Conservation (phyloP, 2,113 vertebrate genomes). For the Podarcis raffonei region DNA sequence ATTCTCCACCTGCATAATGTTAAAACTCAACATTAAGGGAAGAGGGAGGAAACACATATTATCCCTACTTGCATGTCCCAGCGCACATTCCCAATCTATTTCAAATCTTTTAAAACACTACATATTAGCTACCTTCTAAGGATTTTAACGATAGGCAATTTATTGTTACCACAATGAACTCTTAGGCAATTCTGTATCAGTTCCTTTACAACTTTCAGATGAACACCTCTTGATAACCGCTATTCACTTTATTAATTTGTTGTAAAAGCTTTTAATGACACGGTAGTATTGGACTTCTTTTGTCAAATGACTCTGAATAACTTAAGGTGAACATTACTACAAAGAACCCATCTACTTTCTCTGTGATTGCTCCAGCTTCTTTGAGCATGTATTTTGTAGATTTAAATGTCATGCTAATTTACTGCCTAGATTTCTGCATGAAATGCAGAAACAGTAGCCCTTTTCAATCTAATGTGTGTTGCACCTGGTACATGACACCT, state of each 20-base stretch:
- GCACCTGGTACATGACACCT: no score
- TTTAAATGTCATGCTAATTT: background rate
- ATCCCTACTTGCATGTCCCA: background rate
- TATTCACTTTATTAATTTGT: background rate
- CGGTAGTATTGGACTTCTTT: background rate
- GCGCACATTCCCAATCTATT: background rate
- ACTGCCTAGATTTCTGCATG: background rate
- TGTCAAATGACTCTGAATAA: background rate
- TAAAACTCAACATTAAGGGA: background rate
- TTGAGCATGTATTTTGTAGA: background rate
- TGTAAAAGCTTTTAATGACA: background rate
- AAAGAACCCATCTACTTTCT: background rate
- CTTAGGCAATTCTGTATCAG: background rate
- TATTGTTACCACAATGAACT: background rate
- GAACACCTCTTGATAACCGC: background rate
- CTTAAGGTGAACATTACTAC: background rate
- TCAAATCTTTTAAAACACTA: background rate
- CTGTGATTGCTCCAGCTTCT: background rate
- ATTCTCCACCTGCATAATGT: background rate
- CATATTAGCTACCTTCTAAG: background rate
- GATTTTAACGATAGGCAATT: background rate
- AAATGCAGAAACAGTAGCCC: background rate
- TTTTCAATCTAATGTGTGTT: background rate
- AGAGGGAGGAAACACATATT: no score
- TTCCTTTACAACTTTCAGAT: background rate